Percentiles rank a stretch among this genome's conserved stretches.
Conservation (phyloP, 2,888 invertebrate genomes). For the Drepanosiphum platanoidis region DNA sequence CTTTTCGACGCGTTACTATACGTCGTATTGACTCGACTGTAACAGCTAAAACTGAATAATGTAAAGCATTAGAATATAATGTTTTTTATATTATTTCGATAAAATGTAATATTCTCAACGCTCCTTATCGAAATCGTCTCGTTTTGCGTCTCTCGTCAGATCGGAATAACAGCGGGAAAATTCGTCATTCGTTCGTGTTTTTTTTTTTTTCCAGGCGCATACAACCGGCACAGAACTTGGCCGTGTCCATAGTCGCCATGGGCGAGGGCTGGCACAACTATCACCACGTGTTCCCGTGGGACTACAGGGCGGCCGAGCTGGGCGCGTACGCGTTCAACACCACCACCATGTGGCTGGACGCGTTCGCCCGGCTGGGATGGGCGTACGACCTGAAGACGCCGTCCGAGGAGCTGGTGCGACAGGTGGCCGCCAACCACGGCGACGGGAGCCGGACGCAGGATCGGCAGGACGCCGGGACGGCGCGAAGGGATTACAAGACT, state of each 20-base stretch:
- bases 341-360: slow-evolving; percentile 72
- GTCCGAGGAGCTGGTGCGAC: slow-evolving; percentile 70
- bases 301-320: slow-evolving; percentile 90
- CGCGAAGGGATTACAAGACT: slow-evolving; percentile 35
- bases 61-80: too few relatives aligned
- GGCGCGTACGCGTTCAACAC: slow-evolving; percentile 71
- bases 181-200: too few relatives aligned
- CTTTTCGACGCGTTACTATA: too few relatives aligned
- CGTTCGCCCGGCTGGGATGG: slow-evolving; percentile 71
- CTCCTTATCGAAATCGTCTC: too few relatives aligned
- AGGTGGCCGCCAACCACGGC: slow-evolving; percentile 71
- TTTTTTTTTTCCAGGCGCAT: too few relatives aligned
- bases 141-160: too few relatives aligned
- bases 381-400: slow-evolving; percentile 81
- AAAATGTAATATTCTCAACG: too few relatives aligned
- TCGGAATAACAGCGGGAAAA: too few relatives aligned
- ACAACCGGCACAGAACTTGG: slow-evolving; percentile 80
- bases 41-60: too few relatives aligned
- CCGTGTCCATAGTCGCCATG: slow-evolving; percentile 78
- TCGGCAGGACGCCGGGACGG: slow-evolving; percentile 37
- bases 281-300: slow-evolving; percentile 93
- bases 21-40: too few relatives aligned
- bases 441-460: slow-evolving; percentile 67
- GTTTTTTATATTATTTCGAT: too few relatives aligned
- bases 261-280: slow-evolving; percentile 96